phyloP scores from a whole-genome alignment of 2,797 vertebrate genomes.

The Anomalospiza imberbis region DNA sequence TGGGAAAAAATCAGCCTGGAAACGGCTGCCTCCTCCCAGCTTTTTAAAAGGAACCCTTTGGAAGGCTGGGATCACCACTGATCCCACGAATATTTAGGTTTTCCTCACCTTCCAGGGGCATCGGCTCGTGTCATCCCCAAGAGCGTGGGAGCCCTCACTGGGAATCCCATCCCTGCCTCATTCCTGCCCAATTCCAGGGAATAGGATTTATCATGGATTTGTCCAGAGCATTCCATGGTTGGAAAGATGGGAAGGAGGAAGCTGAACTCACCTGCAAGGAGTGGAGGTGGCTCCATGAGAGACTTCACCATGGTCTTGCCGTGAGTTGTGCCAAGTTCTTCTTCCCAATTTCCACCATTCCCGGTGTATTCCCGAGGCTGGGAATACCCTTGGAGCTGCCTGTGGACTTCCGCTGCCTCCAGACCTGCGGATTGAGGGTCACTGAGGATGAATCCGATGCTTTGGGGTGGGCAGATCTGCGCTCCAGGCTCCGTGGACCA shows the following conservation, averaged over 20 bases:
- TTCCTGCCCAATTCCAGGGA: not conserved
- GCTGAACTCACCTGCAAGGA: not conserved
- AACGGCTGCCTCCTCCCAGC: not conserved
- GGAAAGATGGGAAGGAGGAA: not conserved
- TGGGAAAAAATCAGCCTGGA: not conserved
- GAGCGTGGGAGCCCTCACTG: rapidly evolving
- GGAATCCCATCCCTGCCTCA: not conserved
- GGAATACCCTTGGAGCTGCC: not conserved
- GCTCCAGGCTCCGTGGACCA: rapidly evolving
- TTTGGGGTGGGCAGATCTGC: not conserved
- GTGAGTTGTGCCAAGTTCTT: not conserved
- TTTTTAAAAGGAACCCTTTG: not conserved
- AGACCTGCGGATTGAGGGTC: slow-evolving; percentile 71
- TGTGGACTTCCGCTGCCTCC: not conserved
- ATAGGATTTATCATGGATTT: rapidly evolving
- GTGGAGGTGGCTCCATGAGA: not conserved
- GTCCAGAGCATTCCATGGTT: not conserved
- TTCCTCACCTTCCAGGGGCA: not conserved
- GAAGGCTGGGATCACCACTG: not conserved
- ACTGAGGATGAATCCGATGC: not conserved
- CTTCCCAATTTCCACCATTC: not conserved
- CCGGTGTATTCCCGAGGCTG: not conserved
- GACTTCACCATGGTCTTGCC: not conserved
- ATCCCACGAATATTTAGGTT: not conserved
- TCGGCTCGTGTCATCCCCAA: rapidly evolving